These are phyloP conservation scores for Byasa hedistus DNA, from an alignment of 2,888 invertebrate genomes.

Conservation along the genomic window DNA sequence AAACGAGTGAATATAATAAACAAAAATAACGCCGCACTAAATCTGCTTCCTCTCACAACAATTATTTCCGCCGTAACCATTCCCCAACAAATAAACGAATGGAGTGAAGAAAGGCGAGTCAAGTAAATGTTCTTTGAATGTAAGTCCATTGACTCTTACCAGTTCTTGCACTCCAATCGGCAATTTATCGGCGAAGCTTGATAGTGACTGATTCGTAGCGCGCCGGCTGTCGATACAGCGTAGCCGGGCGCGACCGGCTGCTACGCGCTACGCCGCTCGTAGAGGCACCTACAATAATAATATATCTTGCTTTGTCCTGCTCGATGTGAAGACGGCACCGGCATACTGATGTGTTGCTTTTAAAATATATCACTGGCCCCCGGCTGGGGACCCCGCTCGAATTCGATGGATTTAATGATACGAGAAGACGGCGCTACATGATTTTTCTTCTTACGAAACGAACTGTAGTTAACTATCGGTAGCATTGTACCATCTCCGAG, in stretches of 20 bases:
- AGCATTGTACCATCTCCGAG: too few relatives aligned
- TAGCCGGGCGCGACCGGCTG: slow-evolving; percentile 18
- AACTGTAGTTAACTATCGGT: too few relatives aligned
- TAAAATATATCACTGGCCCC: slow-evolving; percentile 70
- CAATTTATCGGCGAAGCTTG: slow-evolving; percentile 27
- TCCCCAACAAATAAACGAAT: slow-evolving; percentile 24
- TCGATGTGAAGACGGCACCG: slow-evolving; percentile 59
- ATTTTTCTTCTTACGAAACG: too few relatives aligned
- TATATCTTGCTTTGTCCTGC: slow-evolving; percentile 74
- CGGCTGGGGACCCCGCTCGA: slow-evolving; percentile 40
- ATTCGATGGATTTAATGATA: too few relatives aligned
- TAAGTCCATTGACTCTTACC: slow-evolving; percentile 28
- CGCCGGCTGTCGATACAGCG: slow-evolving; percentile 25
- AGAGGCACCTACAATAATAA: slow-evolving; percentile 46
- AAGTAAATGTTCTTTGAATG: slow-evolving; percentile 26
- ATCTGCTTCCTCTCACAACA: not conserved
- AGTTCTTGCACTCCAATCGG: slow-evolving; percentile 24
- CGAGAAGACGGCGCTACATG: too few relatives aligned
- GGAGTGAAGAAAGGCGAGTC: slow-evolving; percentile 12
- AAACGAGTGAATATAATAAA: not conserved
- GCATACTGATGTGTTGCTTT: slow-evolving; percentile 76
- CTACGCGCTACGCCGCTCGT: slow-evolving; percentile 45
- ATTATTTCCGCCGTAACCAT: slow-evolving; percentile 18
- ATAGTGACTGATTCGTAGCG: slow-evolving; percentile 30
- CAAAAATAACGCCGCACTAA: not conserved